A percentile compares a stretch with the other conserved stretches of the same genome.
These are phyloP conservation scores for Balaeniceps rex DNA, from an alignment of 2,113 vertebrate genomes.

Conservation along the genomic window DNA sequence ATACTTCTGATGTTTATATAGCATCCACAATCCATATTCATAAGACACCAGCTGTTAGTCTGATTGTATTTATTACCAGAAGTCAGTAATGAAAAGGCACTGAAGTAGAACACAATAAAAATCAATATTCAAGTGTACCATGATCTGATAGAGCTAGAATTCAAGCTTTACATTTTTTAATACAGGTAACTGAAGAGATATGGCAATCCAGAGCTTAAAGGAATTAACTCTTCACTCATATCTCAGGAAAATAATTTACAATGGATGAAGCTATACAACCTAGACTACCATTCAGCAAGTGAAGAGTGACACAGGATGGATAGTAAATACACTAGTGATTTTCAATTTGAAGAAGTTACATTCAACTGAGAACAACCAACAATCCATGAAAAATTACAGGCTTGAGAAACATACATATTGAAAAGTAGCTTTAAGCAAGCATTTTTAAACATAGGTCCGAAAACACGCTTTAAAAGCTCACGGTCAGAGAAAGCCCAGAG, in stretches of 20 bases:
- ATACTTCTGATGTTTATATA: neutral
- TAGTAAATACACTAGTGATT: neutral
- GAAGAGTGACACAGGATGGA: neutral
- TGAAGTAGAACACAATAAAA: neutral
- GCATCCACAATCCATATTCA: neutral
- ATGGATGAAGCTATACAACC: neutral
- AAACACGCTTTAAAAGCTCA: neutral
- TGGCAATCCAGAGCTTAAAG: neutral
- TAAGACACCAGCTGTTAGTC: neutral
- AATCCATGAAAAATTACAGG: neutral
- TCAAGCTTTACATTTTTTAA: neutral
- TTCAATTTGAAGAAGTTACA: neutral
- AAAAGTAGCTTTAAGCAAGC: neutral
- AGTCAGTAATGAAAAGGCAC: neutral
- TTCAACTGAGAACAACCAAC: neutral
- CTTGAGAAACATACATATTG: neutral
- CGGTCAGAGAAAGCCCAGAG: neutral
- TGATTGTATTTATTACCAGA: slow-evolving; percentile 4
- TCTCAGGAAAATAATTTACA: neutral
- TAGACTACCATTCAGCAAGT: neutral
- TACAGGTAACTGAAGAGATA: neutral
- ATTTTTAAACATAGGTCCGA: neutral
- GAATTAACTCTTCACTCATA: neutral
- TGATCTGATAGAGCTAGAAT: neutral
- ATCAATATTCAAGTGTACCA: neutral